phyloP scores from a whole-genome alignment of 2,113 vertebrate species.

The Baryphthengus martii region DNA sequence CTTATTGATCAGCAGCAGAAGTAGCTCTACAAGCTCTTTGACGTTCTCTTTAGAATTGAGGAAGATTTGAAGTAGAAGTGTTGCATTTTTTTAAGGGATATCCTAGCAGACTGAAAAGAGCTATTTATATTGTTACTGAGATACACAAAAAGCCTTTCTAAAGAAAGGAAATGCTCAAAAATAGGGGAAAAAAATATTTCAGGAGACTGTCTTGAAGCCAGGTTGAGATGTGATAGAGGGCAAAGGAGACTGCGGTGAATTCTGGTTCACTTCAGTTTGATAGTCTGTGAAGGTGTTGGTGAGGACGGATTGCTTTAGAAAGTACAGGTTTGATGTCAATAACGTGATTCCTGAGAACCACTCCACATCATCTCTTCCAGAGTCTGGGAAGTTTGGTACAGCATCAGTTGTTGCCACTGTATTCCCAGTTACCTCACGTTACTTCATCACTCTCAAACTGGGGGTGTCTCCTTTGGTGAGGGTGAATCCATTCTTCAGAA shows the following conservation, averaged over 20 bases:
- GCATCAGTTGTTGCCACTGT: background rate
- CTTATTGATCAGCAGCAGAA: constrained; percentile 26
- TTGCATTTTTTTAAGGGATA: background rate
- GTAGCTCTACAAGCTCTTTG: background rate
- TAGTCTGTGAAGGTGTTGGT: fast-evolving
- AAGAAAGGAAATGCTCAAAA: background rate
- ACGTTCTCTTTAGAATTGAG: background rate
- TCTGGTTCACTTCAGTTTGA: background rate
- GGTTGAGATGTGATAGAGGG: background rate
- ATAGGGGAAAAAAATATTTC: background rate
- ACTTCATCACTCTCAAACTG: background rate
- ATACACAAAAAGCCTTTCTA: background rate
- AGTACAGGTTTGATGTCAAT: background rate
- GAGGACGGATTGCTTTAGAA: background rate
- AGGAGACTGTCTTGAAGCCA: background rate
- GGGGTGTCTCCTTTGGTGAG: fast-evolving
- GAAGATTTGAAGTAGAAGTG: background rate
- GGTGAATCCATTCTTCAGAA: background rate
- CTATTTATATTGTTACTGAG: constrained; percentile 12
- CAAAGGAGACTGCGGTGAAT: background rate
- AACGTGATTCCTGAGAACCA: background rate
- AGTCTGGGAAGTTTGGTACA: background rate
- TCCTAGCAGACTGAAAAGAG: background rate
- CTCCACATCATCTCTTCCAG: background rate
- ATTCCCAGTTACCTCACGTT: background rate